Conservation (phyloP, 2,113 vertebrate species). For the Brachypodius melanocephalos region DNA sequence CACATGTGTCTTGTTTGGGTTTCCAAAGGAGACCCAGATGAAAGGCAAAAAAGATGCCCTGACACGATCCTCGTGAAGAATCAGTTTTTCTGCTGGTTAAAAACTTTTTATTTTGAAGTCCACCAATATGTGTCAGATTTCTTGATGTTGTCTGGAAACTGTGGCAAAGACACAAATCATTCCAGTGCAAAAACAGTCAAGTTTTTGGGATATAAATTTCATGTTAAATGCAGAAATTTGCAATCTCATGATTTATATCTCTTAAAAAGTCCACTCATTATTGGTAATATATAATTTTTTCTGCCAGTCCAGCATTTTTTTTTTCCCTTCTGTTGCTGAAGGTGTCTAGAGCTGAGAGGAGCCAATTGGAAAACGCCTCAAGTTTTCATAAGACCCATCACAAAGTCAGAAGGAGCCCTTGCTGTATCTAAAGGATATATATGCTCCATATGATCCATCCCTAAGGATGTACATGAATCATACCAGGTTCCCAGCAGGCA, state of each 20-base stretch:
- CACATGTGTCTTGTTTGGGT: not conserved
- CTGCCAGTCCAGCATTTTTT: not conserved
- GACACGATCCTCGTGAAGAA: not conserved
- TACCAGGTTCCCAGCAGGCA: not conserved
- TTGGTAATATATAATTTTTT: not conserved
- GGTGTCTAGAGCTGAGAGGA: not conserved
- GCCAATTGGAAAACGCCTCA: not conserved
- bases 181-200: not conserved
- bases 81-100: not conserved
- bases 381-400: not conserved
- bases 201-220: not conserved
- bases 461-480: not conserved
- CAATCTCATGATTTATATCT: not conserved
- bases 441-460: fast-evolving
- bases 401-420: not conserved
- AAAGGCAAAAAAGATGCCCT: not conserved
- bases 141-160: not conserved
- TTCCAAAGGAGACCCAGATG: slow-evolving; percentile 1
- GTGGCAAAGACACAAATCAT: not conserved
- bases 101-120: not conserved
- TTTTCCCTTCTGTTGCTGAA: not conserved
- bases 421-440: not conserved
- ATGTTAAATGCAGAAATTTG: not conserved
- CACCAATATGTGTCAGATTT: not conserved
- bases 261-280: not conserved